Conservation (phyloP, 2,888 invertebrate genomes). For the Automeris io region DNA sequence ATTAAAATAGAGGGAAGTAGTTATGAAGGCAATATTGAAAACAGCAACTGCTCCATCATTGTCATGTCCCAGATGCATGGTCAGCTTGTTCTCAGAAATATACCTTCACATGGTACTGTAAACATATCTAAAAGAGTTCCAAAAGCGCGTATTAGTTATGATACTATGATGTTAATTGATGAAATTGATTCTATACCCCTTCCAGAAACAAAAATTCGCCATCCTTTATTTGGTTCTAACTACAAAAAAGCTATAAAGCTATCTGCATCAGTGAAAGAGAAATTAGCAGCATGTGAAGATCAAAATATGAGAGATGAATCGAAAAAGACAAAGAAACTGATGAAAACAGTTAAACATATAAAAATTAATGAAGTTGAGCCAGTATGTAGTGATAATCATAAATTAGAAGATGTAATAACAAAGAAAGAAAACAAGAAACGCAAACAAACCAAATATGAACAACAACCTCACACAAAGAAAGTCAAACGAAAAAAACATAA, state of each 20-base stretch:
- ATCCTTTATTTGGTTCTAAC: constrained; percentile 55
- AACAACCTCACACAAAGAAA: constrained; percentile 20
- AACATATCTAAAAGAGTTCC: constrained; percentile 48
- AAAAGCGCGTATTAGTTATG: constrained; percentile 40
- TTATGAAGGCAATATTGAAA: constrained; percentile 37
- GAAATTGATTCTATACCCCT: constrained; percentile 47
- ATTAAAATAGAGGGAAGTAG: constrained; percentile 47
- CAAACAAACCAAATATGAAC: constrained; percentile 22
- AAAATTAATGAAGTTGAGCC: background rate
- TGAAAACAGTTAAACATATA: no score
- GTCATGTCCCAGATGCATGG: constrained; percentile 25
- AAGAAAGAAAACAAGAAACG: constrained; percentile 37
- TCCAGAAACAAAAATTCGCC: constrained; percentile 57
- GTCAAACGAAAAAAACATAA: constrained; percentile 35
- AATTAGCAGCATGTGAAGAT: constrained; percentile 1
- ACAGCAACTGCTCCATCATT: constrained; percentile 21
- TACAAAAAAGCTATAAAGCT: constrained; percentile 50
- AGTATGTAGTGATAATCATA: constrained; percentile 3
- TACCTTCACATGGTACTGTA: constrained; percentile 31
- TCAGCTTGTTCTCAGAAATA: constrained; percentile 29
- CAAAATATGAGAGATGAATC: background rate
- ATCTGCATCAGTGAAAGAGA: constrained; percentile 28
- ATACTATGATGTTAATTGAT: constrained; percentile 32
- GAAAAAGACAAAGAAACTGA: constrained; percentile 2
- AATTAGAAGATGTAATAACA: constrained; percentile 10